Evolutionary conservation across 2,888 invertebrate species (phyloP).

Genomic region (Drosophila subsilvestris): DNA sequence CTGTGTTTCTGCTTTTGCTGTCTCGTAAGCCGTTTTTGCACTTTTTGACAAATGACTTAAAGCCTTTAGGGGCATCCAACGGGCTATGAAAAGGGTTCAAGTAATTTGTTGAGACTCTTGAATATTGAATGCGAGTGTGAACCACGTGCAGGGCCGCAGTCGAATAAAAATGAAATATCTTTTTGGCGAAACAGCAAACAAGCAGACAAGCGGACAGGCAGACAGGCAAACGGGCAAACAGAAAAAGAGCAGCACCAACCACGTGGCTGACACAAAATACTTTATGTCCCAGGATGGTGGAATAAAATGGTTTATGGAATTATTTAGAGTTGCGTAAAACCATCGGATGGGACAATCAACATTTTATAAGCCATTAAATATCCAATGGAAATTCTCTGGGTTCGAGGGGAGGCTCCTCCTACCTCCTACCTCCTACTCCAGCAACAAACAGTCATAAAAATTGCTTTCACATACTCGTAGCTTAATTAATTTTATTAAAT

Average conservation of each 20-base stretch:
- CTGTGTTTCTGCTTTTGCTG: neutral
- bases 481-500: too few relatives aligned
- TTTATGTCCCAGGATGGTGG: constrained; percentile 30
- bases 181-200: constrained; percentile 10
- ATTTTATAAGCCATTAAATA: constrained; percentile 45
- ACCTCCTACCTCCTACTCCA: too few relatives aligned
- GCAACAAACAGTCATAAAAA: too few relatives aligned
- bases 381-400: constrained; percentile 2
- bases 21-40: constrained; percentile 64
- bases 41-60: constrained; percentile 79
- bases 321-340: constrained; percentile 45
- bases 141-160: constrained; percentile 43
- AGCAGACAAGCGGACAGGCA: neutral
- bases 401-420: neutral
- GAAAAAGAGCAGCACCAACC: constrained; percentile 6
- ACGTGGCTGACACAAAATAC: constrained; percentile 30
- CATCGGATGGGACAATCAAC: constrained; percentile 41
- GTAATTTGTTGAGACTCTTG: constrained; percentile 77
- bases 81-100: constrained; percentile 73
- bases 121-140: constrained; percentile 71
- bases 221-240: constrained; percentile 5
- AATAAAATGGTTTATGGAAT: constrained; percentile 33
- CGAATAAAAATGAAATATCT: constrained; percentile 67
- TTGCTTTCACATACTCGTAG: too few relatives aligned
- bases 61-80: constrained; percentile 68